Conservation (phyloP, 2,113 vertebrate genomes). For the Chunga burmeisteri region DNA sequence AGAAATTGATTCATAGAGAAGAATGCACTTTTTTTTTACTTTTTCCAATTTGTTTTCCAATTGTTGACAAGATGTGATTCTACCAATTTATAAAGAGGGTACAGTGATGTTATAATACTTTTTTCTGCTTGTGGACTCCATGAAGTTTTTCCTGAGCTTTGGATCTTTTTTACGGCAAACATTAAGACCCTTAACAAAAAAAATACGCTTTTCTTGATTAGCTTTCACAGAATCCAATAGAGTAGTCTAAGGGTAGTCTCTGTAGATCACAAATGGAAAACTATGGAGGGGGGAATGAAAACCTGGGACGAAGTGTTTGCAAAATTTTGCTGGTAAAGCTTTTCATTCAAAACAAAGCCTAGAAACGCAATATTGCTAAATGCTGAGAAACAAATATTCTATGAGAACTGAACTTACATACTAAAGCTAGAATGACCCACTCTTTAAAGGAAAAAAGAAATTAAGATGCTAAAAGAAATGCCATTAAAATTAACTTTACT, state of each 20-base stretch:
- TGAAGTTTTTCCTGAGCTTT: neutral
- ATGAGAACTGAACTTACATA: neutral
- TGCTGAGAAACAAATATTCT: neutral
- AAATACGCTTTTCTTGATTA: neutral
- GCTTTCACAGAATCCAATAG: neutral
- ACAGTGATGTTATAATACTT: neutral
- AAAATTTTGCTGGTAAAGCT: neutral
- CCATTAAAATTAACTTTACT: neutral
- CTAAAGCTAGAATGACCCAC: neutral
- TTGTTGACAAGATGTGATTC: neutral
- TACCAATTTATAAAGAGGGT: neutral
- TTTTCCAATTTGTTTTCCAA: neutral
- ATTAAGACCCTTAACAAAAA: neutral
- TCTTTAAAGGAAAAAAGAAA: neutral
- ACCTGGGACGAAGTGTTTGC: neutral
- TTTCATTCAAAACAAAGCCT: neutral
- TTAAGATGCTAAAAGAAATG: neutral
- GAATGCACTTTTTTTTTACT: neutral
- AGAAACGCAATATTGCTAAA: neutral
- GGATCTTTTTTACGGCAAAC: neutral
- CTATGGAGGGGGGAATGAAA: neutral
- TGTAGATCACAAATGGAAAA: neutral
- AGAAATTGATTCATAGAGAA: neutral
- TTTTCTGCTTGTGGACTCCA: neutral
- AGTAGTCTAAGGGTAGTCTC: neutral